These are phyloP conservation scores for Drosophila pegasa DNA, from an alignment of 2,888 invertebrate genomes.

Conservation along the genomic window DNA sequence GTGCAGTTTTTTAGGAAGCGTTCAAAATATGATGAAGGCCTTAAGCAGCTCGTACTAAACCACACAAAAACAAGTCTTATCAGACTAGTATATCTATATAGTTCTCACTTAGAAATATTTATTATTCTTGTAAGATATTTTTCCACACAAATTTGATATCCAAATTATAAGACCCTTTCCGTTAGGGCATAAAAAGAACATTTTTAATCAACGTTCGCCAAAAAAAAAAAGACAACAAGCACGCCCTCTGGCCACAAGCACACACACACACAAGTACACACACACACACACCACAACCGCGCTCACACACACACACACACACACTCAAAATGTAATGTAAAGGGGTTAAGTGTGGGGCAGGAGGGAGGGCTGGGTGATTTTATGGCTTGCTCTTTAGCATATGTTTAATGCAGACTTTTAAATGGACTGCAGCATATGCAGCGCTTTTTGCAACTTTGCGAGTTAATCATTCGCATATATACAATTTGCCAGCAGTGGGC, in stretches of 20 bases:
- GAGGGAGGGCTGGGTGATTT: background rate
- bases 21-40: too few species aligned
- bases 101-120: too few species aligned
- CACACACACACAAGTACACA: background rate
- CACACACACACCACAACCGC: too few species aligned
- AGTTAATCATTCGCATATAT: slow-evolving; percentile 46
- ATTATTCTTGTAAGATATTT: too few species aligned
- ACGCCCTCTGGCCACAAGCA: slow-evolving; percentile 29
- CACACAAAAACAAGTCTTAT: too few species aligned
- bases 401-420: slow-evolving; percentile 30
- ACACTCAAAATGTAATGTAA: slow-evolving; percentile 7
- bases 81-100: too few species aligned
- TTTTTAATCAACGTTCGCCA: slow-evolving; percentile 55
- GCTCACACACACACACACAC: background rate
- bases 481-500: slow-evolving; percentile 11
- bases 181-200: slow-evolving; percentile 23
- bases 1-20: too few species aligned
- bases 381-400: slow-evolving; percentile 6
- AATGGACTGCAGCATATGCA: slow-evolving; percentile 38
- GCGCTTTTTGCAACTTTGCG: slow-evolving; percentile 34
- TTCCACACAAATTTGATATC: slow-evolving; percentile 1
- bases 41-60: too few species aligned
- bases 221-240: slow-evolving; percentile 14
- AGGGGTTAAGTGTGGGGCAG: background rate
- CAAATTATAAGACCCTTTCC: background rate